Conservation (phyloP, 2,113 vertebrate genomes). For the Zonotrichia leucophrys region DNA sequence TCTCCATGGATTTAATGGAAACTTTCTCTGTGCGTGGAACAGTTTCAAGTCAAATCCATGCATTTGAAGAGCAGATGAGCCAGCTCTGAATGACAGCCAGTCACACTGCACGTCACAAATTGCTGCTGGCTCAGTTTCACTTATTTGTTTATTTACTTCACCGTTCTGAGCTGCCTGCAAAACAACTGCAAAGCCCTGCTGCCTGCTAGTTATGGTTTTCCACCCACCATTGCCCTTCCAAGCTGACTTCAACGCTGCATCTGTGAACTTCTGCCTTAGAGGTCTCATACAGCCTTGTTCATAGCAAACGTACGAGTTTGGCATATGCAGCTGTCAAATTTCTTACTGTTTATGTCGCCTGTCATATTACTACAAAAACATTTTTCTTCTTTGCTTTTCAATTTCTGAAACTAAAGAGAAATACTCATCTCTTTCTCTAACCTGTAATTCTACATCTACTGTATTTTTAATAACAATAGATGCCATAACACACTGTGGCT, state of each 20-base stretch:
- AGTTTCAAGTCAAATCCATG: slow-evolving; percentile 8
- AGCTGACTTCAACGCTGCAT: not conserved
- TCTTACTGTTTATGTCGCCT: slow-evolving; percentile 31
- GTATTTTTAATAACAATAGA: not conserved
- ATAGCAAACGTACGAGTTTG: not conserved
- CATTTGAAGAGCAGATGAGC: slow-evolving; percentile 39
- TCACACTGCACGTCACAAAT: slow-evolving; percentile 28
- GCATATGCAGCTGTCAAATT: slow-evolving; percentile 32
- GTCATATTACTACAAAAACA: slow-evolving; percentile 4
- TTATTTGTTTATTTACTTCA: slow-evolving; percentile 63
- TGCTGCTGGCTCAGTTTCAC: slow-evolving; percentile 41
- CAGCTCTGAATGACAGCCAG: slow-evolving; percentile 47
- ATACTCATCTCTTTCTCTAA: not conserved
- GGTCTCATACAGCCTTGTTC: not conserved
- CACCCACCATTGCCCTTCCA: not conserved
- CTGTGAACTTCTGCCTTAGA: slow-evolving; percentile 35
- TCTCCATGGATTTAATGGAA: slow-evolving; percentile 40
- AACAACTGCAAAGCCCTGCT: slow-evolving; percentile 45
- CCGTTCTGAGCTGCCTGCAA: not conserved
- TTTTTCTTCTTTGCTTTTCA: not conserved
- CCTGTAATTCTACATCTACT: not conserved
- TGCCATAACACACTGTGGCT: not conserved
- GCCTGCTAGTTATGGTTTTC: slow-evolving; percentile 5
- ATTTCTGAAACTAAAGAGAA: not conserved
- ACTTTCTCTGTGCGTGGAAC: not conserved